phyloP scores from a whole-genome alignment of 2,797 vertebrate species.

The Numenius phaeopus region DNA sequence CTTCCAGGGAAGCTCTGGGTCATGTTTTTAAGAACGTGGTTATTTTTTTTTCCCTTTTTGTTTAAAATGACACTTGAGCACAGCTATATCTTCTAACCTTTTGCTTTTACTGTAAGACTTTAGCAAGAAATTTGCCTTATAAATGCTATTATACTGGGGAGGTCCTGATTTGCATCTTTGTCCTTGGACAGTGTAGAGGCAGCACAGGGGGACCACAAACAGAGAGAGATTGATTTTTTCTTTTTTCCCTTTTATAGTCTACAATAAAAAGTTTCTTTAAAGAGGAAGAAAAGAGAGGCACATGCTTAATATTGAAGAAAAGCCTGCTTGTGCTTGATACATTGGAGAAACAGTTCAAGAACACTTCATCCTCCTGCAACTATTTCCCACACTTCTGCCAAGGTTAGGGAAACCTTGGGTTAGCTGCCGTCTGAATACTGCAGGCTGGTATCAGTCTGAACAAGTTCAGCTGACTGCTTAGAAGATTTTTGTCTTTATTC shows the following conservation, averaged over 20 bases:
- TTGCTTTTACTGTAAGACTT: slow-evolving; percentile 44
- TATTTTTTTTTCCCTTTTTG: slow-evolving; percentile 34
- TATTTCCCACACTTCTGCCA: slow-evolving; percentile 70
- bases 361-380: slow-evolving; percentile 76
- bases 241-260: slow-evolving; percentile 57
- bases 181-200: slow-evolving; percentile 60
- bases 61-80: slow-evolving; percentile 44
- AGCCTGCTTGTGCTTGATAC: slow-evolving; percentile 74
- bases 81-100: slow-evolving; percentile 52
- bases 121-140: slow-evolving; percentile 56
- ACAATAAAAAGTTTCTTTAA: slow-evolving; percentile 83
- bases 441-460: slow-evolving; percentile 25
- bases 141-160: slow-evolving; percentile 8
- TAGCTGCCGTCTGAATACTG: background rate
- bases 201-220: slow-evolving; percentile 66
- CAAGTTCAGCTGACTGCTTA: slow-evolving; percentile 60
- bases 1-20: slow-evolving; percentile 47
- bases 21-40: slow-evolving; percentile 56
- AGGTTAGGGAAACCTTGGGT: slow-evolving; percentile 76
- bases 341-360: slow-evolving; percentile 75
- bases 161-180: slow-evolving; percentile 63
- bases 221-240: slow-evolving; percentile 76
- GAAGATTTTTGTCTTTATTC: slow-evolving; percentile 30
- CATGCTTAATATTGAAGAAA: slow-evolving; percentile 78
- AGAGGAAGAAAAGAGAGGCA: slow-evolving; percentile 75